phyloP scores from a whole-genome alignment of 2,113 vertebrate genomes.

The Ciconia boyciana region DNA sequence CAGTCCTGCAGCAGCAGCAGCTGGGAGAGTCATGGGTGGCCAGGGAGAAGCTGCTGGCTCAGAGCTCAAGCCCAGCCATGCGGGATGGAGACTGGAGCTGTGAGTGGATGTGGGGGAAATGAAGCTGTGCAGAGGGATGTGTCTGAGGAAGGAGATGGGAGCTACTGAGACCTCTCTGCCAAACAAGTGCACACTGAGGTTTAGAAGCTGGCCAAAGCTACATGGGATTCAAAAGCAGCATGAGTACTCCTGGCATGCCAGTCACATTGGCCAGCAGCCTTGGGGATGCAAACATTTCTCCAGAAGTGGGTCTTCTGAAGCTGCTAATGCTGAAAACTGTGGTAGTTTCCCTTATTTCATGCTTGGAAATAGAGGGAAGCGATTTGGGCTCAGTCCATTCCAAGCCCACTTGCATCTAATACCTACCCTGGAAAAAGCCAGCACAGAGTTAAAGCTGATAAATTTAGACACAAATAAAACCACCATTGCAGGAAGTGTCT shows the following conservation, averaged over 20 bases:
- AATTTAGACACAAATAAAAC: neutral
- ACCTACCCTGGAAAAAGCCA: neutral
- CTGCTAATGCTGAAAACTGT: neutral
- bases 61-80: neutral
- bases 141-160: neutral
- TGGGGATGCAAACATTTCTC: neutral
- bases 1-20: neutral
- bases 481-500: neutral
- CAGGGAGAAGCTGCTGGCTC: neutral
- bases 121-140: neutral
- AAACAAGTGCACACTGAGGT: neutral
- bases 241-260: neutral
- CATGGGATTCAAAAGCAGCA: fast-evolving
- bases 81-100: neutral
- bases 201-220: neutral
- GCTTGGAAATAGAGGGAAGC: neutral
- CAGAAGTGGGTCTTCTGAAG: neutral
- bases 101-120: neutral
- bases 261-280: neutral
- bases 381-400: neutral
- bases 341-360: neutral
- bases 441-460: neutral
- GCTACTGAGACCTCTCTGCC: neutral
- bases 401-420: neutral
- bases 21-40: neutral